These are phyloP conservation scores for Lasioglossum vierecki DNA, from an alignment of 2,888 invertebrate species.

Conservation along the genomic window DNA sequence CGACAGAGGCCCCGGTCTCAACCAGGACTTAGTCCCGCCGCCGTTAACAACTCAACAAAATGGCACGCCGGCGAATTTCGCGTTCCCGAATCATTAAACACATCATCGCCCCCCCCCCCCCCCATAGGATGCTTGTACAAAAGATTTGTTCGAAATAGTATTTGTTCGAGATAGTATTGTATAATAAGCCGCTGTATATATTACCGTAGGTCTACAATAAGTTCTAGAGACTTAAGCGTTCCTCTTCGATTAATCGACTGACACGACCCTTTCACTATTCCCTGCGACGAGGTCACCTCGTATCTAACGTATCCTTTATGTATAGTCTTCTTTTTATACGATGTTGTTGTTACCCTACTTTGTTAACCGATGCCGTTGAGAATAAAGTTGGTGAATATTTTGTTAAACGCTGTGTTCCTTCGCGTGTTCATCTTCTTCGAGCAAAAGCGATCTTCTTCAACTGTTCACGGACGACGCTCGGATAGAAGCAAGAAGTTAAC, in stretches of 20 bases:
- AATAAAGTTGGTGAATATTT: constrained; percentile 82
- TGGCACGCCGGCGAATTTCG: constrained; percentile 62
- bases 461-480: not conserved
- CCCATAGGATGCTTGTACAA: constrained; percentile 69
- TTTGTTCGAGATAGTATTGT: constrained; percentile 71
- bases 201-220: constrained; percentile 72
- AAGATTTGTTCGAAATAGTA: constrained; percentile 63
- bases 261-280: constrained; percentile 62
- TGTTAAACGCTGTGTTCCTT: constrained; percentile 70
- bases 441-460: not conserved
- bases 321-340: constrained; percentile 67
- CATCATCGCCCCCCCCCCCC: constrained; percentile 19
- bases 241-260: constrained; percentile 73
- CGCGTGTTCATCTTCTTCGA: not conserved
- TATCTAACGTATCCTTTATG: constrained; percentile 38
- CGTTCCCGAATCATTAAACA: constrained; percentile 73
- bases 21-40: constrained; percentile 80
- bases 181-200: constrained; percentile 81
- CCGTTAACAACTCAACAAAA: constrained; percentile 75
- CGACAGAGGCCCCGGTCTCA: constrained; percentile 69
- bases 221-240: constrained; percentile 59
- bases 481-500: not conserved
- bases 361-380: constrained; percentile 81
- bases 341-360: constrained; percentile 77
- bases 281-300: constrained; percentile 29